Base-by-base conservation (phyloP, 2,888 invertebrate genomes). In the Marronus borbonicus region DNA sequence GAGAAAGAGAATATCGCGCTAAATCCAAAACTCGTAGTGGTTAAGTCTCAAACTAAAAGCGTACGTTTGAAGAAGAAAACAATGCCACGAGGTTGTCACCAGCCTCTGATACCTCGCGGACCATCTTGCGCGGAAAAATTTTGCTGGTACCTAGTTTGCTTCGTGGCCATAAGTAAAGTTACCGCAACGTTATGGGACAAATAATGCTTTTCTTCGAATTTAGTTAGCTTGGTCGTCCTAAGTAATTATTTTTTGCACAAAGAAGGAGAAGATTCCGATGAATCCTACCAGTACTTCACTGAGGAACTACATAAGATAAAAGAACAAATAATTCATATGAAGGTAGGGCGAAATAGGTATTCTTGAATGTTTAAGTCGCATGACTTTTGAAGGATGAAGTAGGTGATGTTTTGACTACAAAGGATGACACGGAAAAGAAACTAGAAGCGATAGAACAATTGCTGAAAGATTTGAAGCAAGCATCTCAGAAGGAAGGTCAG, bases 351-450 rank as follows among this genome's bases (percentile, higher is more conserved):
- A 8, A 50, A 7, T 5, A 28, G 1, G 24, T 10, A 49, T 44
- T 50, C 17, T 39, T 66, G 14, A 3, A 64, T 36, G 7, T 49
- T 39, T n/a, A 14, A 50, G 1, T 17, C 28, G 2, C 2, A 14
- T 4, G 4, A 31, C 28, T 52, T 28, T 49, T 44, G 12, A 44
- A 78, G 50, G 62, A 52, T 39, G 69, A 79, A 49, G 78, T 77
- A 69, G 77, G 78, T 1, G 80, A 75, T 58, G 78, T 80, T 72
- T 78, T 82, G 24, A 49, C 64, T 79, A 88, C 89, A 77, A 90
- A 89, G 83, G 88, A 89, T 3, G 88, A 86, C 76, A 87, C 89
- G 44, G 89, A 87, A 36, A 76, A 68, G 66, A 76, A 76, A 10
- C 36, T 76, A 17, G 76, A 76, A 39, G 39, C 49, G 2, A 76